phyloP scores from a whole-genome alignment of 1,140 invertebrate species.

The Macrostomum lignano region DNA sequence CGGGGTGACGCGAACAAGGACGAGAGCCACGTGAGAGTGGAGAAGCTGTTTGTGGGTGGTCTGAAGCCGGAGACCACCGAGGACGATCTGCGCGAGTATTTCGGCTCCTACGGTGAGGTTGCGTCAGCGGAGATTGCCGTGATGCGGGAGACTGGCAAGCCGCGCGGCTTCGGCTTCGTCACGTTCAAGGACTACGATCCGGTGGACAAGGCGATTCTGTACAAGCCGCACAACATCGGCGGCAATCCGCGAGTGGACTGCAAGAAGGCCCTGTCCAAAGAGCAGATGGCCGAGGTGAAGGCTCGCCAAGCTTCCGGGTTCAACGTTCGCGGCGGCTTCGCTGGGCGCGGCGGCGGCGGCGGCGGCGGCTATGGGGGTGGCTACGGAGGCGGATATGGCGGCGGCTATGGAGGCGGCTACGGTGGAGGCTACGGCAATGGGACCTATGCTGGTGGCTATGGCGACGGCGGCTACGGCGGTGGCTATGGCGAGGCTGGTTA shows the following conservation, averaged over 20 bases:
- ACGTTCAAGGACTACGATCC: constrained; percentile 19
- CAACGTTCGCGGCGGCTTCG: no score
- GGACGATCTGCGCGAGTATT: constrained; percentile 10
- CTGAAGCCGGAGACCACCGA: constrained; percentile 12
- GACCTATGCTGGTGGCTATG: background rate
- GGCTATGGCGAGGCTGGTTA: background rate
- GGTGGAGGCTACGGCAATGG: background rate
- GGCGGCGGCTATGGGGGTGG: background rate
- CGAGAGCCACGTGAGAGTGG: constrained; percentile 1
- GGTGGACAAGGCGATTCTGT: constrained; percentile 12
- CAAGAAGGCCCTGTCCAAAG: constrained; percentile 5
- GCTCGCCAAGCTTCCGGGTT: no score
- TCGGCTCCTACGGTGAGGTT: constrained; percentile 15
- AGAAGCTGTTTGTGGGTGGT: constrained; percentile 10
- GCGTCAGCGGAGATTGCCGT: constrained; percentile 14
- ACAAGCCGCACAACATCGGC: constrained; percentile 2
- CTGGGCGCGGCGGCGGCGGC: background rate
- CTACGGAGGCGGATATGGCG: background rate
- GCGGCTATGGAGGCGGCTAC: constrained; percentile 1
- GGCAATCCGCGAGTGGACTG: background rate
- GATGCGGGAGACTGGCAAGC: constrained; percentile 17
- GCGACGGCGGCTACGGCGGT: background rate
- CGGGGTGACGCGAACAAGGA: background rate
- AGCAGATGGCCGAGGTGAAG: constrained; percentile 1
- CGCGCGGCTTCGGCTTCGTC: constrained; percentile 19